phyloP scores from a whole-genome alignment of 2,888 invertebrate genomes.

The Stenichneumon culpator region DNA sequence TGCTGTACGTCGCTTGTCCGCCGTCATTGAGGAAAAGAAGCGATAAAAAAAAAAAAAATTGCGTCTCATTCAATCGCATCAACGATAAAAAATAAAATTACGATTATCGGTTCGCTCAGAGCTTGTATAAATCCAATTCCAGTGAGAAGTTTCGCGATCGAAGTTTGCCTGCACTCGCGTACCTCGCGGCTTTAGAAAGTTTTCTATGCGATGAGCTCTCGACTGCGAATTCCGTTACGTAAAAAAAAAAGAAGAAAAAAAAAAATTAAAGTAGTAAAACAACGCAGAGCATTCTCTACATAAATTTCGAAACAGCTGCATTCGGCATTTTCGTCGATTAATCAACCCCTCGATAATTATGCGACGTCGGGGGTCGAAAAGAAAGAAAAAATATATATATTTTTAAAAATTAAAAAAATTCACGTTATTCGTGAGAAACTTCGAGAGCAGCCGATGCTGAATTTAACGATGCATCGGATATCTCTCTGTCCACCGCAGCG shows the following conservation, averaged over 20 bases:
- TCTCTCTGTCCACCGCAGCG: slow-evolving; percentile 56
- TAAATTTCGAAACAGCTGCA: not conserved
- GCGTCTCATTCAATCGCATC: slow-evolving; percentile 4
- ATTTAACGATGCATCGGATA: slow-evolving; percentile 59
- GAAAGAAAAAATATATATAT: not conserved
- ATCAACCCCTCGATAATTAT: not conserved
- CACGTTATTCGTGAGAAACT: slow-evolving; percentile 31
- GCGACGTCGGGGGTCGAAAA: too few species aligned
- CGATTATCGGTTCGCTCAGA: not conserved
- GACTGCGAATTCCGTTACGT: slow-evolving; percentile 12
- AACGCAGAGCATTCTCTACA: not conserved
- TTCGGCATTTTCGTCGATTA: not conserved
- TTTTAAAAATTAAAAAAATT: too few species aligned
- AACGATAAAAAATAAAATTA: not conserved
- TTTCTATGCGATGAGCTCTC: slow-evolving; percentile 11
- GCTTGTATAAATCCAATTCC: not conserved
- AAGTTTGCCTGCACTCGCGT: not conserved
- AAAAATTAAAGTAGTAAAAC: not conserved
- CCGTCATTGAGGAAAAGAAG: slow-evolving; percentile 5
- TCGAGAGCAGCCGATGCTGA: slow-evolving; percentile 16
- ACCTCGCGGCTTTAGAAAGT: not conserved
- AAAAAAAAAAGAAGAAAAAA: slow-evolving; percentile 8
- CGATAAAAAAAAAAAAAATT: slow-evolving; percentile 3
- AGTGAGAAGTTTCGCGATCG: not conserved
- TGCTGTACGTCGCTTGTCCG: slow-evolving; percentile 1